These are phyloP conservation scores for Muscidifurax raptorellus DNA, from an alignment of 1,140 invertebrate genomes.

Conservation along the genomic window DNA sequence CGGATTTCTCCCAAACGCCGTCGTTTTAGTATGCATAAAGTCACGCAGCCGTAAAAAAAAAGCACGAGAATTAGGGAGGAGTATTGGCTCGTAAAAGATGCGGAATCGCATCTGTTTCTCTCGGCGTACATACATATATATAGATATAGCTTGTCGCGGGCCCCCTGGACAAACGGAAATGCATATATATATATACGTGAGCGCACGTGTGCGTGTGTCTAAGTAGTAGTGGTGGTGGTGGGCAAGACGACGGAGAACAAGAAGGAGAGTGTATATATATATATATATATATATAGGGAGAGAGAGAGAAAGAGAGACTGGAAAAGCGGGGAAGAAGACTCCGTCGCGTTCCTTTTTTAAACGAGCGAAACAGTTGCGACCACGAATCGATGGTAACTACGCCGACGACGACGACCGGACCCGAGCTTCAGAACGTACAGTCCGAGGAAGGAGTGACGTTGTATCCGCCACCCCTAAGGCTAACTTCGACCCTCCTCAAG, in stretches of 20 bases:
- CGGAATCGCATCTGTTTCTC: conserved; percentile 53
- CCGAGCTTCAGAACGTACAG: conserved; percentile 62
- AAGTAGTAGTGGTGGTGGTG: conserved; percentile 40
- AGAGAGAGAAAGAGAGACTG: too few species aligned
- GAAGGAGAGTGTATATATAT: too few species aligned
- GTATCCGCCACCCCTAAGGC: background rate
- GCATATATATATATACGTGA: conserved; percentile 56
- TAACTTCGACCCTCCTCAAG: background rate
- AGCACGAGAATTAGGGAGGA: conserved; percentile 43
- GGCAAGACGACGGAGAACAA: conserved; percentile 69
- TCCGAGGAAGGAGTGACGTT: conserved; percentile 55
- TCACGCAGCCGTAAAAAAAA: background rate
- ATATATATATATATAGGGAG: too few species aligned
- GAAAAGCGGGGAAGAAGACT: background rate
- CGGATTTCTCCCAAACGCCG: background rate
- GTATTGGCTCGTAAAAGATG: conserved; percentile 57
- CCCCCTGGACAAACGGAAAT: conserved; percentile 73
- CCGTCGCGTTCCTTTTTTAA: conserved; percentile 72
- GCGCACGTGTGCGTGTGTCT: background rate
- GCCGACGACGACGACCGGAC: conserved; percentile 64
- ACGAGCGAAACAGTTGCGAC: conserved; percentile 74
- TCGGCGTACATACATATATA: background rate
- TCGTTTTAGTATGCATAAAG: conserved; percentile 25
- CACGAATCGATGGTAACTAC: conserved; percentile 76
- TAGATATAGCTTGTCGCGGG: conserved; percentile 48